Evolutionary conservation across 2,113 vertebrate genomes (phyloP).

Genomic region (Oncorhynchus tshawytscha): DNA sequence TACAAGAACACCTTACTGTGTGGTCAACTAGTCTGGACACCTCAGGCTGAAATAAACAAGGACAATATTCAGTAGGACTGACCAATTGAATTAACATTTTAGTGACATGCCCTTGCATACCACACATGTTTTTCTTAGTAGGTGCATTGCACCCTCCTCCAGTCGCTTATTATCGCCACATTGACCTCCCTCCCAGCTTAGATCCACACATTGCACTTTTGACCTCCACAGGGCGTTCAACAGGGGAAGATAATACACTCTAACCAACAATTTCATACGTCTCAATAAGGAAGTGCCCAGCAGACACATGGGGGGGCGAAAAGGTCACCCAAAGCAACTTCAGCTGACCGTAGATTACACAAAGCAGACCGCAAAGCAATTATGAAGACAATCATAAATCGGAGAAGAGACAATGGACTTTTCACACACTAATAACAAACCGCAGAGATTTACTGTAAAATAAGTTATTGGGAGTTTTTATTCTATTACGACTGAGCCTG

Average conservation of each 20-base stretch:
- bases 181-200: background rate
- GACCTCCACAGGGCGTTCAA: conserved; percentile 55
- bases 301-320: conserved; percentile 55
- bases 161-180: conserved; percentile 30
- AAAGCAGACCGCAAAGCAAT: conserved; percentile 62
- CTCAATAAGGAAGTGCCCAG: conserved; percentile 54
- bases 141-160: too few species aligned
- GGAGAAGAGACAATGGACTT: conserved; percentile 49
- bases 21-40: conserved; percentile 4
- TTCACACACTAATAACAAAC: conserved; percentile 34
- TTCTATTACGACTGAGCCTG: conserved; percentile 32
- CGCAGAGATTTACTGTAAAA: conserved; percentile 47
- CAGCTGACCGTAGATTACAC: conserved; percentile 65
- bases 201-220: conserved; percentile 45
- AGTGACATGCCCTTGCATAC: conserved; percentile 30
- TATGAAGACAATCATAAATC: conserved; percentile 71
- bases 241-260: conserved; percentile 67
- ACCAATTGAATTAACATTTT: conserved; percentile 38
- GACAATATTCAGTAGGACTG: conserved; percentile 8
- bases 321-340: conserved; percentile 64
- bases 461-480: conserved; percentile 39
- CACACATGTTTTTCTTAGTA: conserved; percentile 29
- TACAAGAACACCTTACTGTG: conserved; percentile 16
- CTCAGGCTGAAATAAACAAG: conserved; percentile 34
- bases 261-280: conserved; percentile 65